Evolutionary conservation across 2,797 vertebrate species (phyloP).

Genomic region (Pangasius krempfi): DNA sequence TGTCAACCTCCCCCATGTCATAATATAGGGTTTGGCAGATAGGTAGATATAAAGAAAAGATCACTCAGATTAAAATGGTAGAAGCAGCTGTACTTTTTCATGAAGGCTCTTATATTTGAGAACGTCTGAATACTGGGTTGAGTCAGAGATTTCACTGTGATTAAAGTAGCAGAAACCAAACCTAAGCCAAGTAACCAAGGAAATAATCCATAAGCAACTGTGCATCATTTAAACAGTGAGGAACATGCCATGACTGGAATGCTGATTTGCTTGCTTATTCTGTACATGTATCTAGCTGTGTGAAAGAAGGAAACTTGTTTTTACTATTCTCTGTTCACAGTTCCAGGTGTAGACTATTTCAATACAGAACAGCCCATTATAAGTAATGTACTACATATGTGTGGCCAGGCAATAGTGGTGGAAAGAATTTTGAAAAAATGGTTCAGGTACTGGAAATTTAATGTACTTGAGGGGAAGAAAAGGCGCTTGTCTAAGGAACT

Average conservation of each 20-base stretch:
- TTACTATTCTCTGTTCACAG: constrained; percentile 12
- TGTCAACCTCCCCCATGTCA: background rate
- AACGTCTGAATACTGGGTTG: background rate
- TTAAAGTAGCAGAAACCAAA: constrained; percentile 48
- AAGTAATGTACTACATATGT: constrained; percentile 32
- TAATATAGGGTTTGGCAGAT: constrained; percentile 15
- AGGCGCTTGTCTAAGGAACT: background rate
- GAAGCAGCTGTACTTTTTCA: constrained; percentile 16
- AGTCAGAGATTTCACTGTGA: constrained; percentile 36
- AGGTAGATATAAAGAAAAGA: background rate
- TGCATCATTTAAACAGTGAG: constrained; percentile 38
- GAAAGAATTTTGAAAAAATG: background rate
- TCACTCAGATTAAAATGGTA: background rate
- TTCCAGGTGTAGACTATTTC: constrained; percentile 32
- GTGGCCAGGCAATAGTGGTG: constrained; percentile 17
- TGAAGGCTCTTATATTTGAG: background rate
- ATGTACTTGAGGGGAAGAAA: background rate
- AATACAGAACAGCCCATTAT: constrained; percentile 28
- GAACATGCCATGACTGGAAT: constrained; percentile 28
- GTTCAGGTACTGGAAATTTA: background rate
- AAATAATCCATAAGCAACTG: constrained; percentile 56
- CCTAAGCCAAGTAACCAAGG: constrained; percentile 57
- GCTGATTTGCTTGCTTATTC: constrained; percentile 41
- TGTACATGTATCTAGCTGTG: constrained; percentile 15
- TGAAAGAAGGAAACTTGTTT: constrained; percentile 14